Conservation (phyloP, 1,140 invertebrate species). For the Drosophila gunungcola region DNA sequence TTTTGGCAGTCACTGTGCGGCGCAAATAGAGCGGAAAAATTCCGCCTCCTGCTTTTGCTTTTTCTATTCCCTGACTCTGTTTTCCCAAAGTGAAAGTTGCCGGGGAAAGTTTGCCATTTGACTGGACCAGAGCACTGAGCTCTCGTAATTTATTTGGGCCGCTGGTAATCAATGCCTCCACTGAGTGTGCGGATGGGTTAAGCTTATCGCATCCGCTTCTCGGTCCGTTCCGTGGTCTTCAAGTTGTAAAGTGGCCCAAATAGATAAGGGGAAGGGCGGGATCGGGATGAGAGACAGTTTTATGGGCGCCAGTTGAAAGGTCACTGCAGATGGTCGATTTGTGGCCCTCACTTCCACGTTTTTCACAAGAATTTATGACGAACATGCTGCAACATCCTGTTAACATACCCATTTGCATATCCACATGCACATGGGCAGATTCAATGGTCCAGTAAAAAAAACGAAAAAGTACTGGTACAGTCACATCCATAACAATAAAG, state of each 20-base stretch:
- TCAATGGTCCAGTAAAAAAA: slow-evolving; percentile 16
- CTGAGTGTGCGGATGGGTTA: slow-evolving; percentile 70
- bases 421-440: slow-evolving; percentile 48
- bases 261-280: not conserved
- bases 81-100: slow-evolving; percentile 64
- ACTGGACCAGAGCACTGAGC: slow-evolving; percentile 31
- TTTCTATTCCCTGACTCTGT: slow-evolving; percentile 1
- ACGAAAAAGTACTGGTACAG: slow-evolving; percentile 35
- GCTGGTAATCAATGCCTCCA: slow-evolving; percentile 76
- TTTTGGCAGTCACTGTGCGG: slow-evolving; percentile 73
- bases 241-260: slow-evolving; percentile 68
- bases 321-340: slow-evolving; percentile 80
- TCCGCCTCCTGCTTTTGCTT: slow-evolving; percentile 47
- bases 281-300: slow-evolving; percentile 53
- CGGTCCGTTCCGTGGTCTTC: slow-evolving; percentile 40
- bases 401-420: slow-evolving; percentile 77
- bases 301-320: slow-evolving; percentile 77
- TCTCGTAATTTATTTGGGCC: slow-evolving; percentile 77
- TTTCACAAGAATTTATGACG: slow-evolving; percentile 58
- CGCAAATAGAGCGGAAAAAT: slow-evolving; percentile 82
- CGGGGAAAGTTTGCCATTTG: slow-evolving; percentile 63
- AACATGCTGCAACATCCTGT: slow-evolving; percentile 76
- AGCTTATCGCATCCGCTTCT: slow-evolving; percentile 62
- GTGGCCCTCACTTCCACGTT: slow-evolving; percentile 39
- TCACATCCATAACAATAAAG: slow-evolving; percentile 74